Conservation (phyloP, 2,797 vertebrate species). For the Caiman crocodilus region DNA sequence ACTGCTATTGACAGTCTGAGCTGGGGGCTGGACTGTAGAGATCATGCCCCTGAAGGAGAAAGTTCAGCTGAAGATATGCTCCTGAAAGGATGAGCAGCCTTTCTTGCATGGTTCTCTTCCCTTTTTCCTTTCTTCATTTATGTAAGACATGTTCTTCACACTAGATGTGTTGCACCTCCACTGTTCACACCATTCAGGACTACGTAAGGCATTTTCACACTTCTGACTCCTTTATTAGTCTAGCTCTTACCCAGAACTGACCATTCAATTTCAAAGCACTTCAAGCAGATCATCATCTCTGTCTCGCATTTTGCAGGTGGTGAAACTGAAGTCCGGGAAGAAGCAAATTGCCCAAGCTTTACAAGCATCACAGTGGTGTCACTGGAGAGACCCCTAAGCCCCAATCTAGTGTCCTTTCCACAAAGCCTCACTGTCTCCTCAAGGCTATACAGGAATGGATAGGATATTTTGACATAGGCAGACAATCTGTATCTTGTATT, state of each 20-base stretch:
- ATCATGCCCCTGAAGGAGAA: neutral
- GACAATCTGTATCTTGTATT: neutral
- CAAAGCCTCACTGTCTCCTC: no score
- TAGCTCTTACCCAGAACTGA: neutral
- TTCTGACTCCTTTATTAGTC: neutral
- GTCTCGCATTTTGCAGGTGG: neutral
- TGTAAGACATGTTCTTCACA: neutral
- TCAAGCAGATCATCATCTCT: neutral
- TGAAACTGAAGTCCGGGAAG: neutral
- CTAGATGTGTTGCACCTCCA: neutral
- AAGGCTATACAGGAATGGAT: no score
- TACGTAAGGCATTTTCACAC: neutral
- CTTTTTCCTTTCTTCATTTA: neutral
- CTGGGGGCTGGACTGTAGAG: neutral
- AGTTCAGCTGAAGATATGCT: neutral
- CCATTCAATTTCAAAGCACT: neutral
- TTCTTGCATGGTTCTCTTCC: neutral
- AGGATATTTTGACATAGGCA: neutral
- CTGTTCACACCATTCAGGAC: neutral
- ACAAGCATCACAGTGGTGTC: neutral
- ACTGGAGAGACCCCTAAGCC: no score
- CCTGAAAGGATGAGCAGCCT: no score
- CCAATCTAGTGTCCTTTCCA: no score
- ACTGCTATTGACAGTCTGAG: neutral
- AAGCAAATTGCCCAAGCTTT: accelerated